phyloP scores from a whole-genome alignment of 2,888 invertebrate genomes.

The Merodon equestris region DNA sequence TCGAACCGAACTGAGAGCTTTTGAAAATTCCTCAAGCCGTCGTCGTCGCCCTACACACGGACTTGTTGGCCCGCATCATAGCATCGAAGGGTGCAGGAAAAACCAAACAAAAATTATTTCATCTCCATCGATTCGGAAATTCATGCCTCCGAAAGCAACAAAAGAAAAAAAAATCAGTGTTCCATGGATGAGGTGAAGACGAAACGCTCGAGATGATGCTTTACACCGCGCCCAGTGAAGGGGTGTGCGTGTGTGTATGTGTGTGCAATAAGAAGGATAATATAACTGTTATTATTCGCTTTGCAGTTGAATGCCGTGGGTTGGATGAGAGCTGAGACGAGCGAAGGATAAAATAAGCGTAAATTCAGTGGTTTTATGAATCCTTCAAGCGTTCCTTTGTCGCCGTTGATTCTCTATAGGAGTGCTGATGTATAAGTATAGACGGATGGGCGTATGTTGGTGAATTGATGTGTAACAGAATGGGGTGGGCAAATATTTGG shows the following conservation, averaged over 20 bases:
- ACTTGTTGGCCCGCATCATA: too few relatives aligned
- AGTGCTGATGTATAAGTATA: too few relatives aligned
- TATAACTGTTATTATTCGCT: slow-evolving; percentile 74
- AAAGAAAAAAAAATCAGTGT: slow-evolving; percentile 27
- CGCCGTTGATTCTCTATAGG: background rate
- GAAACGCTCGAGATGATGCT: slow-evolving; percentile 43
- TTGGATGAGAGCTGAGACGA: slow-evolving; percentile 40
- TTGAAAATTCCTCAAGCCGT: background rate
- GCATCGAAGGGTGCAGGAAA: too few relatives aligned
- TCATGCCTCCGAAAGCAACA: slow-evolving; percentile 71
- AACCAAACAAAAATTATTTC: slow-evolving; percentile 72
- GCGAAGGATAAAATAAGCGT: slow-evolving; percentile 75
- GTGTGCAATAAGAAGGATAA: slow-evolving; percentile 77
- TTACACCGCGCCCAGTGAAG: slow-evolving; percentile 71
- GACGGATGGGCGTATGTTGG: slow-evolving; percentile 5
- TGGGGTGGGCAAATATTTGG: slow-evolving; percentile 53
- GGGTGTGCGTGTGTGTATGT: slow-evolving; percentile 21
- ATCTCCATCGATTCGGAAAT: slow-evolving; percentile 76
- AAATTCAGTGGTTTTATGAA: slow-evolving; percentile 77
- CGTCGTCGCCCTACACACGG: background rate
- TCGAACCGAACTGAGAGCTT: slow-evolving; percentile 6
- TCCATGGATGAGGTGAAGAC: slow-evolving; percentile 22
- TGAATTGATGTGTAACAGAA: slow-evolving; percentile 17
- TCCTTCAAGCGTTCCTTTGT: slow-evolving; percentile 68
- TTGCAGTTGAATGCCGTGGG: slow-evolving; percentile 29